phyloP scores from a whole-genome alignment of 1,140 invertebrate genomes.

The Brachionus manjavacas region DNA sequence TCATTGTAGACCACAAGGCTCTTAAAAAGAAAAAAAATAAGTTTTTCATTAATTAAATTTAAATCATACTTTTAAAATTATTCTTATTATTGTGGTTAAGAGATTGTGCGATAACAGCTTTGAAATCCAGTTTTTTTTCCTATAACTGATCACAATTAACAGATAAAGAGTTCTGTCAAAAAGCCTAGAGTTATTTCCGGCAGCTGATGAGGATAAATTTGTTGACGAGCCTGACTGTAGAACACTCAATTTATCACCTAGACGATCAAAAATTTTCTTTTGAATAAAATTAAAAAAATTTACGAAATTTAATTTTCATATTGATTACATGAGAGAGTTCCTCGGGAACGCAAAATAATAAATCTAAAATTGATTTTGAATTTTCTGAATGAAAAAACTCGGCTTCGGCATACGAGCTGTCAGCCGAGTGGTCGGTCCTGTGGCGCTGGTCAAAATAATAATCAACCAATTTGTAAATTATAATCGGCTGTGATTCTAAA shows the following conservation, averaged over 20 bases:
- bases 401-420: background rate
- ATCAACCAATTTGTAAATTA: background rate
- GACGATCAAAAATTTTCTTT: constrained; percentile 18
- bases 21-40: background rate
- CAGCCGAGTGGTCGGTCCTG: background rate
- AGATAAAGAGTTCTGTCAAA: constrained; percentile 19
- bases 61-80: background rate
- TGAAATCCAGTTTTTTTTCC: background rate
- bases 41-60: background rate
- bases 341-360: constrained; percentile 2
- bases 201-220: background rate
- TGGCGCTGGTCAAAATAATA: constrained; percentile 10
- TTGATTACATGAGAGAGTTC: constrained; percentile 14
- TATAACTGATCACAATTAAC: background rate
- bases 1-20: background rate
- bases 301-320: background rate
- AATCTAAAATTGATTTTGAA: constrained; percentile 18
- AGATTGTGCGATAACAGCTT: background rate
- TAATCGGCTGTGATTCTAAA: background rate
- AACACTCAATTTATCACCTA: background rate
- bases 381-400: background rate
- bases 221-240: background rate
- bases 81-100: background rate
- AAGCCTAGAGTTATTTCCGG: background rate
- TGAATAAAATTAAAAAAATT: background rate